phyloP scores from a whole-genome alignment of 2,797 vertebrate species.

The Takifugu rubripes region DNA sequence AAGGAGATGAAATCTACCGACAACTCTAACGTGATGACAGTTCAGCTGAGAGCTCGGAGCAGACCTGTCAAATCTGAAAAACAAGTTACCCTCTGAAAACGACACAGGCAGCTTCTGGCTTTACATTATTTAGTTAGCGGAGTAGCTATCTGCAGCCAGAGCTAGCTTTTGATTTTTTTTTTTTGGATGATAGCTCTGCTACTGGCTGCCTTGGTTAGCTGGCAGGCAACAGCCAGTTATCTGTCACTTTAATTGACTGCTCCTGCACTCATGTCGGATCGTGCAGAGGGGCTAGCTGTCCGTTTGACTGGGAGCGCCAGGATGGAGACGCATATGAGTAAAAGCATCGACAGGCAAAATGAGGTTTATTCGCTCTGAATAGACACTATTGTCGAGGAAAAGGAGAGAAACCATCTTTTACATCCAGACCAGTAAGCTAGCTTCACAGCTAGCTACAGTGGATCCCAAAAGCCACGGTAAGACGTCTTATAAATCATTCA shows the following conservation, averaged over 20 bases:
- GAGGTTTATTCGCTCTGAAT: conserved; percentile 61
- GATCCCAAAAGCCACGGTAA: conserved; percentile 80
- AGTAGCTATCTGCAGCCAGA: conserved; percentile 53
- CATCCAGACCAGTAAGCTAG: conserved; percentile 75
- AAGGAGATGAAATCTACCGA: conserved; percentile 38
- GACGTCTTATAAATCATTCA: conserved; percentile 64
- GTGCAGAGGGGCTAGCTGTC: conserved; percentile 35
- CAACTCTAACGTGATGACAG: conserved; percentile 55
- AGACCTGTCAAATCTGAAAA: conserved; percentile 47
- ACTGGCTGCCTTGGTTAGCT: conserved; percentile 43
- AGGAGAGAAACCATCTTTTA: conserved; percentile 67
- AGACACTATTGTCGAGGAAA: conserved; percentile 54
- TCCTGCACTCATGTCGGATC: conserved; percentile 51
- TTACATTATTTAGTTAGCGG: conserved; percentile 58
- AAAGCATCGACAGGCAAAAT: conserved; percentile 52
- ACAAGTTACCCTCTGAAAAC: conserved; percentile 39
- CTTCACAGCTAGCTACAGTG: conserved; percentile 77
- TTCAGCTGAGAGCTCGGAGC: conserved; percentile 41
- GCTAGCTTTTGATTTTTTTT: conserved; percentile 51
- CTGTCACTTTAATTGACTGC: conserved; percentile 54
- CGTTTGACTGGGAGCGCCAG: conserved; percentile 40
- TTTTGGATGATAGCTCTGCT: conserved; percentile 19
- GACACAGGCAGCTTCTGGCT: conserved; percentile 30
- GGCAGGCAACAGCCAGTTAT: conserved; percentile 51
- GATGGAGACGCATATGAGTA: conserved; percentile 57